Evolutionary conservation across 2,888 invertebrate species (phyloP), one percentile per base, ranked within the genome.

Genomic region (Cheilosia urbana): DNA sequence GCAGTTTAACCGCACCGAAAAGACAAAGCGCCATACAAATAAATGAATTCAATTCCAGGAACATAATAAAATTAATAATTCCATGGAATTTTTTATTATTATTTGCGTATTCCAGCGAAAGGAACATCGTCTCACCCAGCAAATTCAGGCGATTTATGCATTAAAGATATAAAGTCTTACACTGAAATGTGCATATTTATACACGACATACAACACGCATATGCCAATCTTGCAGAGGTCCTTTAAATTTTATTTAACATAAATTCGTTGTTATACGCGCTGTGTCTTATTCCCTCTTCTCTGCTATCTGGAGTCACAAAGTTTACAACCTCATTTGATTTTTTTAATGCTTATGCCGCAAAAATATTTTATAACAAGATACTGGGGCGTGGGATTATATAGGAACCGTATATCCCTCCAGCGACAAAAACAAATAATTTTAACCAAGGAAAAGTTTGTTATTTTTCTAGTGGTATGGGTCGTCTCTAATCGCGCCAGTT

Each of bases 241-340:
- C 58, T 40, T 75, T 75, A 57, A 63, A 75, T 75, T 73, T 75
- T 75, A 58, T 75, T 58, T 66, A 57, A 42, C 75, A 75, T 75
- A 75, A 75, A 75, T 75, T 75, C 40, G 27, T 47, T 40, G 24
- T 15, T 65, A 30, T 45, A 21, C 45, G 24, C 45, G 17, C 15
- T 63, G 21, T 55, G 60, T 6, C 30, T 42, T 66, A 42, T 34
- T n/a, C 73, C 45, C 19, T 24, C 40, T 40, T 47, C 19, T 21
- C 19, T 17, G 37, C 15, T n/a, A 34, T 63, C 55, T 37, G 15
- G 30, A 40, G 65, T 42, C 65, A 15, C 65, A 75, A 75, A 75
- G 75, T 75, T 75, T 75, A 75, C 75, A 75, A 75, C 75, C 75
- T 65, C 75, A 75, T 75, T 75, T 58, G 65, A 58, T 51, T 75